Evolutionary conservation across 2,113 vertebrate genomes (phyloP), one percentile per base, ranked within the genome.

Genomic region (Litocranius walleri): DNA sequence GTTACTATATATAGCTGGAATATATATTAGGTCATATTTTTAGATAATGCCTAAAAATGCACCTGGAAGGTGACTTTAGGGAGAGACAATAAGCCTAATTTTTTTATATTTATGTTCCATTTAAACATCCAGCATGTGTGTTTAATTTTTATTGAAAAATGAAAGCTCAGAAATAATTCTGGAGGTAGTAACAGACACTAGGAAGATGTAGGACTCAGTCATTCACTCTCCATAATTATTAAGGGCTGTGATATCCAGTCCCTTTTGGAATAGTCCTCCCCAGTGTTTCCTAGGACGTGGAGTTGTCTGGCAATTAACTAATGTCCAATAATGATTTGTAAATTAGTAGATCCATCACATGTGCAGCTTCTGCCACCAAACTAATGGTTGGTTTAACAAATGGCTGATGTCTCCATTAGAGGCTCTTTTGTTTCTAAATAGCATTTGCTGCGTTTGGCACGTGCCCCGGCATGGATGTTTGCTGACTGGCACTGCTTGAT

Each of bases 331-430:
- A 95, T 83, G 40, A 96, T 96, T 80, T 67, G 54, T 81, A 96
- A 95, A 97, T 96, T 91, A 95, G 90, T 96, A 97, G 83, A 96
- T 93, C 96, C 83, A 97, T 95, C 95, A 96, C 52, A 91, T 52
- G 71, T 36, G 43, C 59, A 91, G 59, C 74, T 96, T 88, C 96
- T 97, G 95, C 90, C 83, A 95, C 64, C 67, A 97, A 82, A 86
- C 64, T 86, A 97, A 96, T 89, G 52, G 43, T 91, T 95, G 96
- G 82, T 88, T 95, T 95, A 96, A 95, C 71, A 94, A 96, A 91
- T 96, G 95, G 78, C 57, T 86, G 80, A 67, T 93, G 62, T 93
- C 33, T 95, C 81, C 54, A 67, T 90, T 77, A 77, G 54, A 67
- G 15, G 33, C 67, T 93, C 82, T 91, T 95, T 86, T 88, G 90